Conservation (phyloP, 1,140 invertebrate species). For the Hirudo medicinalis region DNA sequence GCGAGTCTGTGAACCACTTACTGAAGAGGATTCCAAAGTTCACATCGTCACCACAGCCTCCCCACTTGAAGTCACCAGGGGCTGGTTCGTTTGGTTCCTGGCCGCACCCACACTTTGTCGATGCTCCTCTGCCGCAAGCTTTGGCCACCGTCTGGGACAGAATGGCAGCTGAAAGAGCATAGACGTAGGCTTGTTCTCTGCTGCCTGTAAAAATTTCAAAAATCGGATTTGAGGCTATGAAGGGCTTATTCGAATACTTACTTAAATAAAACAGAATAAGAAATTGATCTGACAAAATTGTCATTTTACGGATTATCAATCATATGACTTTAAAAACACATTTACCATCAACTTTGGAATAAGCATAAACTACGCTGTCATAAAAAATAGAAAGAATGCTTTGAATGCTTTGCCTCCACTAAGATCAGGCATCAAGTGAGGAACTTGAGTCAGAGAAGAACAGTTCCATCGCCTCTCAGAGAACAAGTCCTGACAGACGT, state of each 20-base stretch:
- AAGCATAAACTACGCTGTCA: too few species aligned
- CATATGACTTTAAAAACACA: too few species aligned
- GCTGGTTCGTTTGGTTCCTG: constrained; percentile 46
- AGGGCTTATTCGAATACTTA: not conserved
- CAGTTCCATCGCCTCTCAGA: constrained; percentile 67
- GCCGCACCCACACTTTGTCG: constrained; percentile 55
- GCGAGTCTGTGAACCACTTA: constrained; percentile 19
- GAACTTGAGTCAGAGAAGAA: constrained; percentile 59
- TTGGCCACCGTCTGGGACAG: constrained; percentile 54
- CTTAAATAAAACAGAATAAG: not conserved
- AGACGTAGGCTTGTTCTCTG: constrained; percentile 60
- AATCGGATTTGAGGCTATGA: too few species aligned
- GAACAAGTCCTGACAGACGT: constrained; percentile 55
- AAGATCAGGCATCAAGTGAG: constrained; percentile 61
- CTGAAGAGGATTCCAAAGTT: constrained; percentile 20
- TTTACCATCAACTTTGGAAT: too few species aligned
- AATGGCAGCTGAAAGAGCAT: constrained; percentile 57
- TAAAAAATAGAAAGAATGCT: not conserved
- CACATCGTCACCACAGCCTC: constrained; percentile 55
- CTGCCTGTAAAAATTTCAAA: constrained; percentile 45
- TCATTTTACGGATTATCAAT: too few species aligned
- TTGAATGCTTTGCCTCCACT: constrained; percentile 49
- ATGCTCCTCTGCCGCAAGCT: constrained; percentile 54
- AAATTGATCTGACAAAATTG: not conserved
- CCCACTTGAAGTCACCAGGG: constrained; percentile 54